Evolutionary conservation across 2,888 invertebrate genomes (phyloP).

Genomic region (Hypena proboscidalis): DNA sequence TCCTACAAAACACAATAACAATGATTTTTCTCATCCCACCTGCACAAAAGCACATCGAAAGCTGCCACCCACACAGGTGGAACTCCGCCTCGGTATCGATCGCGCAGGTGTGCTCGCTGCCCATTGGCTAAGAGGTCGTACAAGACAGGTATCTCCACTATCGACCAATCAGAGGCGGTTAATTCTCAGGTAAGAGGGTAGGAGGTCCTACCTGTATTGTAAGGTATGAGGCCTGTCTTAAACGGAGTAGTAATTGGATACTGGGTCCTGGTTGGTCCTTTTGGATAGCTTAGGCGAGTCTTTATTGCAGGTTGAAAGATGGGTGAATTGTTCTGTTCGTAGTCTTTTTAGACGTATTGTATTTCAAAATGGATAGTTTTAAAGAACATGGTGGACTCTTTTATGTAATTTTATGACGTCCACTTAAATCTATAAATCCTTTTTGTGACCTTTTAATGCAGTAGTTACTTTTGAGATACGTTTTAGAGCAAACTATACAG

Average conservation of each 20-base stretch:
- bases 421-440: too few relatives aligned
- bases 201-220: conserved; percentile 26
- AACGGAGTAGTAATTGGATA: not conserved
- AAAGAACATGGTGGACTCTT: too few relatives aligned
- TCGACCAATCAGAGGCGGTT: conserved; percentile 51
- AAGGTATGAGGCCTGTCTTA: conserved; percentile 10
- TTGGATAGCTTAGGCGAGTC: not conserved
- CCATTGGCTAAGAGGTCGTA: conserved; percentile 58
- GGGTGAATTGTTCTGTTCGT: too few relatives aligned
- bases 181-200: conserved; percentile 30
- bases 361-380: too few relatives aligned
- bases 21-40: not conserved
- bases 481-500: too few relatives aligned
- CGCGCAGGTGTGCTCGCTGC: conserved; percentile 59
- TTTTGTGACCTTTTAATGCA: too few relatives aligned
- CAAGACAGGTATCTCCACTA: conserved; percentile 61
- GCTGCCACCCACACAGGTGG: conserved; percentile 33
- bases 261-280: not conserved
- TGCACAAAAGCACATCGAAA: conserved; percentile 11
- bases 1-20: too few relatives aligned
- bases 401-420: too few relatives aligned
- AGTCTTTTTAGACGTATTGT: too few relatives aligned
- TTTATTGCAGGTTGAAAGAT: too few relatives aligned
- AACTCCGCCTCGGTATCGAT: conserved; percentile 61
- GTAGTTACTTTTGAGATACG: too few relatives aligned